These are phyloP conservation scores for Hormaphis cornu DNA, from an alignment of 1,140 invertebrate species.

Conservation along the genomic window DNA sequence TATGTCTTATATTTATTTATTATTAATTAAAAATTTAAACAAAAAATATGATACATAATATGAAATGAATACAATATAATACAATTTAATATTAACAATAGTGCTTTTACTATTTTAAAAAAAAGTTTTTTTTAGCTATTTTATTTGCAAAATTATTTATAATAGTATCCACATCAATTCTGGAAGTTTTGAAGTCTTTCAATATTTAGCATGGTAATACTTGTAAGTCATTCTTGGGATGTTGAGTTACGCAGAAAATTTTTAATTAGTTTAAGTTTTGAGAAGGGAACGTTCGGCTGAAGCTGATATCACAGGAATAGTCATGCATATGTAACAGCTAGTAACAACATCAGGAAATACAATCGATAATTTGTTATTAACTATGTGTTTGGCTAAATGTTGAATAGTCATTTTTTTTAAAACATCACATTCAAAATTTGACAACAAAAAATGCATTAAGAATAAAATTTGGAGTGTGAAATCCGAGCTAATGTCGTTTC, in stretches of 20 bases:
- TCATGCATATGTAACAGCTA: neutral
- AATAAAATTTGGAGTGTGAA: neutral
- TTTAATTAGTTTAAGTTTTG: slow-evolving; percentile 27
- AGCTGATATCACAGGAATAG: slow-evolving; percentile 12
- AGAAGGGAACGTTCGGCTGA: slow-evolving; percentile 30
- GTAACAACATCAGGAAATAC: slow-evolving; percentile 25
- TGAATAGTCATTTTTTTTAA: neutral
- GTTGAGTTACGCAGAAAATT: slow-evolving; percentile 19
- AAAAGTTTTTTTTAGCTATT: neutral
- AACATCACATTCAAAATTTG: neutral
- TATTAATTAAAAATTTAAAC: no score
- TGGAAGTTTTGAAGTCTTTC: neutral
- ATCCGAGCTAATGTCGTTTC: neutral
- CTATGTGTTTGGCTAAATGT: neutral
- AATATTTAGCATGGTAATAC: neutral
- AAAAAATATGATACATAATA: no score
- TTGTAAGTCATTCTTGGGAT: neutral
- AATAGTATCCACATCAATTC: neutral
- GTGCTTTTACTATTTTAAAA: neutral
- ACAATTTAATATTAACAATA: no score
- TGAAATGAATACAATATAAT: no score
- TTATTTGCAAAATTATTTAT: neutral
- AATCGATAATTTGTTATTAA: neutral
- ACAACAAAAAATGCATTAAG: neutral
- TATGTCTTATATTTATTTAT: no score